Base-by-base conservation (phyloP, 2,113 vertebrate species). In the Electrona antarctica region DNA sequence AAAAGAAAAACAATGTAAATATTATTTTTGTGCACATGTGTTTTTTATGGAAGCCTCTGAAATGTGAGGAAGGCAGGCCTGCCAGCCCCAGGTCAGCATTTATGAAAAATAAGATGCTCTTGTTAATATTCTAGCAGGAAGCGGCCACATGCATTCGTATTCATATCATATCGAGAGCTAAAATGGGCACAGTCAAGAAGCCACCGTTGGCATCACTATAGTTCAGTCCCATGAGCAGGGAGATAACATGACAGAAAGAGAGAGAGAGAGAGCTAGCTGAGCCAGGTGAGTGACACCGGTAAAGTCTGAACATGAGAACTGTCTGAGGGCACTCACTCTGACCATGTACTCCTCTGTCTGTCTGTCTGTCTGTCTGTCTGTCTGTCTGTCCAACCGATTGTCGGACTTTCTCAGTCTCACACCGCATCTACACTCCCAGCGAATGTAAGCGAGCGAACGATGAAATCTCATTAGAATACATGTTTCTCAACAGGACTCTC, bases 331-430 rank as follows among this genome's bases (percentile, higher is more conserved):
- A 50, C 49, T 10, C 49, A 50, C 48, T 50, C 48, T 50, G 8
- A 9, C 8, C 0, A 10, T 50, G 54, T 15, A 14, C 49, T 52
- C 47, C 56, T 52, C 48, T 41, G 64, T 45, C 80, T 76, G 52
- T 58, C n/a, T 60, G 62, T 78, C 45, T 66, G 49, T 50, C 14
- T 7, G 4, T 58, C 66, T 65, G 8, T 65, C 28, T n/a, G 72
- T 50, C 64, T 52, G 57, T 5, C 58, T 28, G 8, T 47, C 28
- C n/a, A 71, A 48, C 29, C 10, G 7, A 33, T 72, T 70, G 64
- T 50, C 29, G 33, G 61, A 55, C 65, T 71, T 49, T 57, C 28
- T 67, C 47, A 13, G 10, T 54, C 74, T 50, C 33, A 21, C 21
- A 21, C 21, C 21, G 1, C 21, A 21, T 21, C 21, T 21, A 21